Evolutionary conservation across 2,113 vertebrate genomes (phyloP), one percentile per base, ranked within the genome.

Genomic region (Tetrao urogallus): DNA sequence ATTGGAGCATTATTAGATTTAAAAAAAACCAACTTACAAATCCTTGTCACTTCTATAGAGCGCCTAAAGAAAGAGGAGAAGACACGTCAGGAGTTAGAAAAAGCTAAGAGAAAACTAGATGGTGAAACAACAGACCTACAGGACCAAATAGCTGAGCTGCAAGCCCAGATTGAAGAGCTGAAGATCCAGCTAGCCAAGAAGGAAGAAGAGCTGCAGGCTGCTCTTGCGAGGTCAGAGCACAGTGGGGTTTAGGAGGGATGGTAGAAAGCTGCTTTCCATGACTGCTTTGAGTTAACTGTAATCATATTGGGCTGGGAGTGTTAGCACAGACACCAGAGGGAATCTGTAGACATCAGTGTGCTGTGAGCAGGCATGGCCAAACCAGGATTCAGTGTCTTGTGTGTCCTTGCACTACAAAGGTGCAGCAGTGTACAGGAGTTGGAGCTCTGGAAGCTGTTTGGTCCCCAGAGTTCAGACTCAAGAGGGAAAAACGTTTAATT

Each of bases 11-110:
- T 74, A 28, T 36, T 14, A 15, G 52, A 38, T 30, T 19, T 11
- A 32, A 6, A 36, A 34, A 79, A 88, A 50, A 24, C 11, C 13
- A 54, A 45, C 25, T 4, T 17, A 20, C 12, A 34, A 57, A 52
- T 48, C 7, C 88, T 60, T 95, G 47, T 74, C 54, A 8, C 70
- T 92, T 95, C 50, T 69, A 66, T 90, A 99, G 99, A 99, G 91
- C 99, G 99, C 69, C 97, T 99, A 6, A 99, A 99, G 96, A 99
- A 99, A 96, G 99, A 99, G 88, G 99, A 99, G 94, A 99, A 99
- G 87, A 99, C 99, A 0, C 98, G 99, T 0, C 99, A 99, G 80
- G 99, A 99, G 90, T 93, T 99, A 74, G 99, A 99, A 94, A 99
- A 99, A 92, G 98, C 99, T 61, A 99, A 99, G 89, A 98, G 99